Conservation (phyloP, 1,140 invertebrate genomes). For the Ceratoteleas bidentatus region DNA sequence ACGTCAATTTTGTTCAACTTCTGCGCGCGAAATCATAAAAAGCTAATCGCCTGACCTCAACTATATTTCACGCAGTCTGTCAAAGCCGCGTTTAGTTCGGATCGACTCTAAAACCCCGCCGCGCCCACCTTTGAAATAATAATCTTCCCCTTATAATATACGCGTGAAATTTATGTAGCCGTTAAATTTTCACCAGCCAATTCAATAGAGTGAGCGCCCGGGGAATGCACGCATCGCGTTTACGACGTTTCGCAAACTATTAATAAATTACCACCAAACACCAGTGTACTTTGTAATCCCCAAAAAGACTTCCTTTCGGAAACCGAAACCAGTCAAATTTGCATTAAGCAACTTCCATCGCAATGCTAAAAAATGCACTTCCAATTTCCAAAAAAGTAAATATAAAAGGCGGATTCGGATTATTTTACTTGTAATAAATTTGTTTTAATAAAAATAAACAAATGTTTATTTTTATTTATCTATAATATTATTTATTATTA, state of each 20-base stretch:
- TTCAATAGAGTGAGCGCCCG: conserved; percentile 11
- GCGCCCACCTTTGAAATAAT: conserved; percentile 14
- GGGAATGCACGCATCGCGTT: background rate
- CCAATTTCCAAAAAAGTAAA: background rate
- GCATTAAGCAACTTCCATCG: background rate
- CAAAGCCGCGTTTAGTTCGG: background rate
- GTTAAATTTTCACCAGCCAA: conserved; percentile 14
- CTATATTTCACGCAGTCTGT: background rate
- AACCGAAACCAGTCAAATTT: too few species aligned
- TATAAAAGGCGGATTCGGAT: too few species aligned
- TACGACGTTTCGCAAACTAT: conserved; percentile 6
- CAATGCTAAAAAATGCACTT: background rate
- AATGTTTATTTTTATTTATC: too few species aligned
- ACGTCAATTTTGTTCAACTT: too few species aligned
- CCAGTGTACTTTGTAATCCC: background rate
- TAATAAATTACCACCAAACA: conserved; percentile 2
- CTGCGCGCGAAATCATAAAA: too few species aligned
- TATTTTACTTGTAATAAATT: too few species aligned
- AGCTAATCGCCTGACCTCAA: too few species aligned
- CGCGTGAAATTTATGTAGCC: conserved; percentile 7
- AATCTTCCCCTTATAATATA: conserved; percentile 16
- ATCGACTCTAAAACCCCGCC: conserved; percentile 6
- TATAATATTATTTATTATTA: too few species aligned
- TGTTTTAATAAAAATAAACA: too few species aligned
- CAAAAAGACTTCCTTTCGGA: background rate